These are phyloP conservation scores for Carterocephalus palaemon DNA, from an alignment of 2,888 invertebrate species.

Conservation along the genomic window DNA sequence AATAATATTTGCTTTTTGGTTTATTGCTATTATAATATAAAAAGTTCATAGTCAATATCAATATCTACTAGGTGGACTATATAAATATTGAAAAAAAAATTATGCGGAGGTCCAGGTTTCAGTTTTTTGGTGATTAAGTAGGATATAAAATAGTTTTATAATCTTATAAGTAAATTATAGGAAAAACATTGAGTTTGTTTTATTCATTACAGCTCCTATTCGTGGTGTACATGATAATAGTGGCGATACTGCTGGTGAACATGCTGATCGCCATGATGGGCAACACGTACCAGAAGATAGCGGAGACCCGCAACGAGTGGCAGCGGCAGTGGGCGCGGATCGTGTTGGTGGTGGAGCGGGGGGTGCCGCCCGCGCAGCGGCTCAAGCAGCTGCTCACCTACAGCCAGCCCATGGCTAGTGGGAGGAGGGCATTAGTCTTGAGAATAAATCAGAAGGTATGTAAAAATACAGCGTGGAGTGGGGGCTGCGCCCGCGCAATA, in stretches of 20 bases:
- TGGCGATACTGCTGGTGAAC: conserved; percentile 95
- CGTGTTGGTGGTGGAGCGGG: conserved; percentile 96
- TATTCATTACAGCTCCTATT: conserved; percentile 85
- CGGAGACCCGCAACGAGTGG: conserved; percentile 98
- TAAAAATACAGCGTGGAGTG: conserved; percentile 88
- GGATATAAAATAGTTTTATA: too few relatives aligned
- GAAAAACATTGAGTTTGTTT: too few relatives aligned
- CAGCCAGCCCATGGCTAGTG: conserved; percentile 96
- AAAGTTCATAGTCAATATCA: too few relatives aligned
- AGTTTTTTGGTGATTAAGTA: too few relatives aligned
- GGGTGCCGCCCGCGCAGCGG: conserved; percentile 94
- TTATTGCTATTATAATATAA: too few relatives aligned
- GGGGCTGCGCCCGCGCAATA: conserved; percentile 94
- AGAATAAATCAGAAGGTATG: conserved; percentile 91
- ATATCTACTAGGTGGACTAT: too few relatives aligned
- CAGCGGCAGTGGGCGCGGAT: conserved; percentile 99
- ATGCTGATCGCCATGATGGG: conserved; percentile 99
- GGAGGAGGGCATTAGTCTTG: conserved; percentile 90
- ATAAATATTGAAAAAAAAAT: too few relatives aligned
- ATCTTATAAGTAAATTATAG: too few relatives aligned
- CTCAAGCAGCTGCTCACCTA: conserved; percentile 92
- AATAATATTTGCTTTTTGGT: too few relatives aligned
- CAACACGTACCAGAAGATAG: conserved; percentile 98
- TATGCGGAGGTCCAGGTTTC: too few relatives aligned
- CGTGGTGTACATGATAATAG: conserved; percentile 98